Base-by-base conservation (phyloP, 2,113 vertebrate genomes). In the Percina caprodes region DNA sequence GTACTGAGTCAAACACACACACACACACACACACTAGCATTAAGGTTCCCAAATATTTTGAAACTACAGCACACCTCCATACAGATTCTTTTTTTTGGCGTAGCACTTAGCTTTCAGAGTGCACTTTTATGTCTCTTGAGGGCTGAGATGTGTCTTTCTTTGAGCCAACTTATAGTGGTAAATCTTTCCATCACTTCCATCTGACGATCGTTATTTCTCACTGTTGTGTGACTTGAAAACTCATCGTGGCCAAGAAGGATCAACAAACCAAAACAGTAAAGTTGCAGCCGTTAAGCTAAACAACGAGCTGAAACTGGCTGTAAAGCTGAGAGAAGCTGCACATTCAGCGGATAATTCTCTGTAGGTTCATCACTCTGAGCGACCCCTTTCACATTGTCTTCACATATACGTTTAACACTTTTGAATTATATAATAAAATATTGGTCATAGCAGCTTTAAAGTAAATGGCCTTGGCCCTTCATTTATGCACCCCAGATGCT, bases 101-200 rank as follows among this genome's bases (percentile, higher is more conserved):
- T 4, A 30, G n/a, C 63, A 58, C 76, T 87, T 69, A 77, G 68
- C 58, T 61, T 63, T 80, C 63, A 80, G 81, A 65, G 33, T 54
- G 39, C 58, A 61, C 73, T 68, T 69, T 16, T 16, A 16, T 33
- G 45, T 80, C 65, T 74, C 81, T 42, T 1, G 69, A 13, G 74
- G 52, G 2, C 60, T 46, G 58, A 66, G 66, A 75, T 39, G 75
- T 18, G 52, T 78, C 58, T 45, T 46, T 63, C 49, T 62, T 35
- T 49, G 66, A 70, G 23, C 11, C 21, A 19, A 39, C 63, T 65
- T 51, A 21, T 16, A 71, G 0, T 1, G 60, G 56, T 14, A 71
- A n/a, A 69, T 55, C 49, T 42, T 19, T 30, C 14, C 58, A 26
- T 62, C 26, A 23, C 75, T 6, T 61, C 56, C 56, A 12, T 79